Percentiles rank a stretch among this genome's conserved stretches.
Conservation (phyloP, 2,888 invertebrate genomes). For the Rhagonycha lutea region DNA sequence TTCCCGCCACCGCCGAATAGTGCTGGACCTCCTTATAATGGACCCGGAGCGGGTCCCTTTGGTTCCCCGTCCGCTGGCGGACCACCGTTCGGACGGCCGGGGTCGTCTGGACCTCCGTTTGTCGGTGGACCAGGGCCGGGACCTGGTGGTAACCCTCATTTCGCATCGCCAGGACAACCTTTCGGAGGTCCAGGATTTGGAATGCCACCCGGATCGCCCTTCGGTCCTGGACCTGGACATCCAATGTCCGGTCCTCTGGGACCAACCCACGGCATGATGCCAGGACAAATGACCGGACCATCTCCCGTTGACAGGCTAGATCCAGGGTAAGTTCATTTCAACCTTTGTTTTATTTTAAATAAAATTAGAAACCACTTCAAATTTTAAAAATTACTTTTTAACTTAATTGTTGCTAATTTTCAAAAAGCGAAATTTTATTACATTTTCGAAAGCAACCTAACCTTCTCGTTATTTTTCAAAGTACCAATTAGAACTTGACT, state of each 20-base stretch:
- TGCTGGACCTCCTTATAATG: constrained; percentile 70
- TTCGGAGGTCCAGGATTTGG: constrained; percentile 70
- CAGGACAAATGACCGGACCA: constrained; percentile 68
- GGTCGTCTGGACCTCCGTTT: constrained; percentile 74
- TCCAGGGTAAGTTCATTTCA: constrained; percentile 65
- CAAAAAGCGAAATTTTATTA: neutral
- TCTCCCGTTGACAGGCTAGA: constrained; percentile 83
- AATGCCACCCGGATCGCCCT: constrained; percentile 73
- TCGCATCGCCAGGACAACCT: constrained; percentile 64
- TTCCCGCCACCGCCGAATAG: constrained; percentile 65
- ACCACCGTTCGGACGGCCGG: constrained; percentile 67
- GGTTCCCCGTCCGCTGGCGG: constrained; percentile 69
- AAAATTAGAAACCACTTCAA: neutral
- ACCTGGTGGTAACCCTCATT: constrained; percentile 68
- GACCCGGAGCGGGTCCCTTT: constrained; percentile 68
- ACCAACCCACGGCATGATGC: constrained; percentile 63
- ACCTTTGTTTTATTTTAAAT: constrained; percentile 1
- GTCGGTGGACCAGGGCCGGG: constrained; percentile 67
- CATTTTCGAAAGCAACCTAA: neutral
- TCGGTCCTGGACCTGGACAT: constrained; percentile 67
- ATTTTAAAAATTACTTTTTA: neutral
- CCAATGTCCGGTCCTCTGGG: constrained; percentile 68
- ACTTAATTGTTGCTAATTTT: neutral
- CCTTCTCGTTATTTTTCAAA: neutral
- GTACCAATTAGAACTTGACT: neutral